Evolutionary conservation across 1,140 invertebrate genomes (phyloP).

Genomic region (Rhopalosiphum maidis): DNA sequence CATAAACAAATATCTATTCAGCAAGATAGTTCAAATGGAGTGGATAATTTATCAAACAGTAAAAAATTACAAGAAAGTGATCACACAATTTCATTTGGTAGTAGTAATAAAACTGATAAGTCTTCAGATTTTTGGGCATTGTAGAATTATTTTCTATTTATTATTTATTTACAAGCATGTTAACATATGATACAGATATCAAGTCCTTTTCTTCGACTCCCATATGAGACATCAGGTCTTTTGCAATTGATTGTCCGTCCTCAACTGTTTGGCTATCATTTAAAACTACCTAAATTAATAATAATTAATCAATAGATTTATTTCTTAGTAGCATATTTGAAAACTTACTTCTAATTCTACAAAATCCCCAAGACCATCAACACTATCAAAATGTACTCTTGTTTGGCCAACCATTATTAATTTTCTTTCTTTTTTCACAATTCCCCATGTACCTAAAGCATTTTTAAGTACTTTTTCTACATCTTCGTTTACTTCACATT

Average conservation of each 20-base stretch:
- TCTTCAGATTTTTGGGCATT: constrained; percentile 41
- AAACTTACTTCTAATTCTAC: constrained; percentile 85
- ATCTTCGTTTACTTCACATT: constrained; percentile 63
- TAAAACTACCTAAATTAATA: constrained; percentile 54
- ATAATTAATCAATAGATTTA: not conserved
- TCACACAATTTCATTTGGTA: constrained; percentile 44
- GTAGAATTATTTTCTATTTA: not conserved
- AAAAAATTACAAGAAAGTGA: constrained; percentile 38
- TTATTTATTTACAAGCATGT: constrained; percentile 39
- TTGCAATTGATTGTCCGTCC: constrained; percentile 59
- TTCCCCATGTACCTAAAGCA: constrained; percentile 72
- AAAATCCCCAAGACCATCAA: constrained; percentile 81
- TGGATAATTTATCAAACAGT: not conserved
- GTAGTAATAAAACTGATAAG: constrained; percentile 49
- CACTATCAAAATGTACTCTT: constrained; percentile 86
- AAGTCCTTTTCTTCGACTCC: constrained; percentile 58
- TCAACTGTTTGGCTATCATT: constrained; percentile 58
- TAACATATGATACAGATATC: constrained; percentile 58
- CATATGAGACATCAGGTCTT: constrained; percentile 58
- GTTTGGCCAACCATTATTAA: constrained; percentile 84
- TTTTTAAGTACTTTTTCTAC: constrained; percentile 65
- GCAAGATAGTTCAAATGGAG: not conserved
- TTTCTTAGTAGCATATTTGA: not conserved
- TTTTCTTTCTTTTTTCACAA: constrained; percentile 75
- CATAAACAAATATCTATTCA: not conserved